Base-by-base conservation (phyloP, 1,140 invertebrate species). In the Eubasilissa regina region DNA sequence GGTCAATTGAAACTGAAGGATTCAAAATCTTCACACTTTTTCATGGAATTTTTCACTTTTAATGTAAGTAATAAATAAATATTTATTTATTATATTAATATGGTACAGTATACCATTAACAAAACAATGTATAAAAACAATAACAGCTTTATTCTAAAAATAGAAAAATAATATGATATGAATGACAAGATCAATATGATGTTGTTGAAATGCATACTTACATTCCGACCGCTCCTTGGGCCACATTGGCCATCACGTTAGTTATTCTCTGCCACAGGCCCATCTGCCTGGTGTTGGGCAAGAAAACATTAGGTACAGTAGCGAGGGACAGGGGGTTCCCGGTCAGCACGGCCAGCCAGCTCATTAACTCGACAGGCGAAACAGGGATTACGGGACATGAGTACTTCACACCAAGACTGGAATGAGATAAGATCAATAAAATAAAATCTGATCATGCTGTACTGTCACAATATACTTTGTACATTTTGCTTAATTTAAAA, bases 261-360 rank as follows among this genome's bases (percentile, higher is more conserved):
- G 25, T 35, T 10, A 75, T 43, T 51, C 80, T 74, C 44, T 81
- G 66, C 47, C 1, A 3, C 3, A 81, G 17, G 60, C 15, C 68
- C 80, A 81, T 81, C 3, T 68, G n/a, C n/a, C 17, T 12, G 0
- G 76, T 66, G 43, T 64, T 68, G 15, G 76, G 35, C 55, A 75
- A 76, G 72, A 81, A 79, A 13, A 79, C 60, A 56, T 79, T 79
- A 6, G 80, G 80, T 10, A 76, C 66, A 3, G 64, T 79, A 35
- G 55, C 73, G 12, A 64, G 62, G 11, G 47, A 8, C 17, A 76
- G 9, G n/a, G 80, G 80, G 68, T 79, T 81, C 12, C 77, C 56
- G 3, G 80, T 81, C 35, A 81, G 47, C 19, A 48, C 75, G 43
- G 80, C 73, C 4, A 79, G 56, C 77, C 80, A 79, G 53, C 64